phyloP scores from a whole-genome alignment of 2,797 vertebrate genomes.

The Phoeniculus purpureus region DNA sequence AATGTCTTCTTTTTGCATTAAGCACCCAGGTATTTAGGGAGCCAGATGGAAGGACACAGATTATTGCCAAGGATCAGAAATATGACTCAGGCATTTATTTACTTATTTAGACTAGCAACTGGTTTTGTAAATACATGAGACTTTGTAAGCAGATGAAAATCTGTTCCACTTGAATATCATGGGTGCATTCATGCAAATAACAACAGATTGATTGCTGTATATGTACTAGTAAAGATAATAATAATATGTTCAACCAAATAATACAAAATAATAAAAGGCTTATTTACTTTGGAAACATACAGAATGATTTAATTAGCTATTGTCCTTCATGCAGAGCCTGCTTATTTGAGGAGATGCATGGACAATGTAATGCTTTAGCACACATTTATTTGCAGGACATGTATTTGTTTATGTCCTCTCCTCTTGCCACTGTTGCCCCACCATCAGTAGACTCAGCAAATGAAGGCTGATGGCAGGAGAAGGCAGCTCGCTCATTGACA shows the following conservation, averaged over 20 bases:
- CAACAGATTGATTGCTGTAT: neutral
- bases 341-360: neutral
- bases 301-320: neutral
- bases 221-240: constrained; percentile 30
- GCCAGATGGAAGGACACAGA: constrained; percentile 26
- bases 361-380: neutral
- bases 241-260: constrained; percentile 4
- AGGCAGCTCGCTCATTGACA: neutral
- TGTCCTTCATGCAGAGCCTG: neutral
- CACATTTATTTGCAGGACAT: neutral
- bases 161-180: neutral
- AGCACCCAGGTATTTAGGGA: constrained; percentile 20
- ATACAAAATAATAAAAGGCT: constrained; percentile 6
- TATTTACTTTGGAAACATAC: constrained; percentile 5
- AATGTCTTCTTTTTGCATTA: constrained; percentile 50
- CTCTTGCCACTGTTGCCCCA: neutral
- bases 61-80: constrained; percentile 8
- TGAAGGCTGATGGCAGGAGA: neutral
- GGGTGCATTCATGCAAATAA: neutral
- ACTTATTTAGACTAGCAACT: constrained; percentile 13
- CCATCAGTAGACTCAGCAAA: neutral
- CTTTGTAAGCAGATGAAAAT: constrained; percentile 37
- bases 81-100: constrained; percentile 4
- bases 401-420: neutral
- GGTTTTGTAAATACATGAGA: constrained; percentile 27